Base-by-base conservation (phyloP, 92 coral and sea anemone species). In the Parazoanthus darwini region DNA sequence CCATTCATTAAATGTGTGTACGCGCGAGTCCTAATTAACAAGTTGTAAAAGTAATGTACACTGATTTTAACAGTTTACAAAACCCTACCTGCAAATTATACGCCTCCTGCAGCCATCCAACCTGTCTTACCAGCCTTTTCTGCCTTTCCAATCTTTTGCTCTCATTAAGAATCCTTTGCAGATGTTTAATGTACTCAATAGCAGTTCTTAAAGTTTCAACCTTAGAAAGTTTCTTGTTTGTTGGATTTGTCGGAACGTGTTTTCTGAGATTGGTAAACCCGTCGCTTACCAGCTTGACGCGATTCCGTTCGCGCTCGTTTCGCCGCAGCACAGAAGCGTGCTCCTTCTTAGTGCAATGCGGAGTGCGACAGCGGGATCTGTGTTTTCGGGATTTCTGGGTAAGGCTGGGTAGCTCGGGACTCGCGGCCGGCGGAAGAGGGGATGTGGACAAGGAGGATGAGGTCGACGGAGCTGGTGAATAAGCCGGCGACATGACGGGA, bases 251-350 rank as follows among this genome's bases (percentile, higher is more conserved):
- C 48, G 96, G 95, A 46, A 97, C 88, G 80, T 92, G 98, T 78
- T 90, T 94, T 46, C 99, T 93, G 48, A 97, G 86, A 88, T 82
- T 91, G 11, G 97, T 93, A 87, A 97, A 97, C 9, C 99, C 99
- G 82, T 97, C 99, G 68, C 99, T 97, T 54, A 97, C 98, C 72
- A 92, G 95, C 66, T 96, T 96, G 23, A 97, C 99, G 15, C 99
- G 90, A 83, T 93, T 95, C 8, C 99, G 39, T 86, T 97, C 99
- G 42, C 99, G 92, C 77, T 97, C 99, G 65, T 97, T 97, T 42
- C 99, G 92, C 38, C 98, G 91, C 89, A 93, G 80, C 29, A 95
- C 92, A 29, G 98, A 95, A 26, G 91, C 90, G 76, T 95, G 98
- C 71, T 95, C 96, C 48, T 91, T 94, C 81, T 92, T 95, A 29